These are phyloP conservation scores for Cheilosia pagana DNA, from an alignment of 2,888 invertebrate genomes.

Conservation along the genomic window DNA sequence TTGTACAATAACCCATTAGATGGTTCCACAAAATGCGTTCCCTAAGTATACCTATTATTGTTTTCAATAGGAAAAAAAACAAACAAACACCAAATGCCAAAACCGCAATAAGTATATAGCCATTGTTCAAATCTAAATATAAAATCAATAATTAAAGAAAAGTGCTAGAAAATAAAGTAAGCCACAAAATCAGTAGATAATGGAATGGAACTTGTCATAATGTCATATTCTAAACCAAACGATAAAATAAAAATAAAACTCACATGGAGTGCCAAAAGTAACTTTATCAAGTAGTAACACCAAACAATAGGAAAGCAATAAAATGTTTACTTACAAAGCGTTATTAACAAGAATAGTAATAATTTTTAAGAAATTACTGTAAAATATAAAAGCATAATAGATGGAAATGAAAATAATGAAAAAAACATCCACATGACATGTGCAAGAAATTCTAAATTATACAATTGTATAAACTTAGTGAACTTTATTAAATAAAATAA, in stretches of 20 bases:
- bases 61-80: background rate
- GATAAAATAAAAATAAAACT: constrained; percentile 33
- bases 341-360: constrained; percentile 24
- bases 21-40: constrained; percentile 15
- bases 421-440: constrained; percentile 52
- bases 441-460: constrained; percentile 71
- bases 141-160: constrained; percentile 19
- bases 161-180: constrained; percentile 16
- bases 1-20: background rate
- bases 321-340: constrained; percentile 58
- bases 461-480: constrained; percentile 64
- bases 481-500: constrained; percentile 47
- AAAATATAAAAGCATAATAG: constrained; percentile 58
- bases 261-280: constrained; percentile 43
- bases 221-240: constrained; percentile 51
- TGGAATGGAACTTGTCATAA: constrained; percentile 21
- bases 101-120: background rate
- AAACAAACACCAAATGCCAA: background rate
- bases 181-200: constrained; percentile 17
- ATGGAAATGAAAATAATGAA: constrained; percentile 37
- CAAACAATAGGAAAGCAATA: constrained; percentile 65
- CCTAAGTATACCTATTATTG: constrained; percentile 2
- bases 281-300: constrained; percentile 59
- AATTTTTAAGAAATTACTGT: constrained; percentile 48
- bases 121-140: constrained; percentile 32